Evolutionary conservation across 2,797 vertebrate genomes (phyloP).

Genomic region (Champsocephalus gunnari): DNA sequence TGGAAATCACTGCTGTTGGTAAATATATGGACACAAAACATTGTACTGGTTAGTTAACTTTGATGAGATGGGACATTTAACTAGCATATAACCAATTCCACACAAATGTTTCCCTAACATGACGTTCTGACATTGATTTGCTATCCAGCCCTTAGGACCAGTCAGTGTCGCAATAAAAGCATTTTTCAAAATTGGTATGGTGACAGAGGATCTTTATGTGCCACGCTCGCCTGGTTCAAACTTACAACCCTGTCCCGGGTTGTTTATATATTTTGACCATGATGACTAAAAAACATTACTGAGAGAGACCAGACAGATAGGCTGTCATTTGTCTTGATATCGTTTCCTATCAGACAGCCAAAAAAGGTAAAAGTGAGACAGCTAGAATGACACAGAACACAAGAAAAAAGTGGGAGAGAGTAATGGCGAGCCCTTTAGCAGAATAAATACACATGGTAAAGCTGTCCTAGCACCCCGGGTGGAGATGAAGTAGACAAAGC

Average conservation of each 20-base stretch:
- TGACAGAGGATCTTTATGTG: background rate
- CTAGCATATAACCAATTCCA: too few relatives aligned
- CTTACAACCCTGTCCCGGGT: constrained; percentile 6
- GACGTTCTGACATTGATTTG: background rate
- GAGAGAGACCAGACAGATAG: constrained; percentile 18
- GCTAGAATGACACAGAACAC: constrained; percentile 5
- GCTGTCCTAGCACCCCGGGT: constrained; percentile 38
- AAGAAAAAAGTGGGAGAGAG: constrained; percentile 24
- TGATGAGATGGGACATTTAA: too few relatives aligned
- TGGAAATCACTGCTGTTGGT: too few relatives aligned
- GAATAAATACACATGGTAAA: constrained; percentile 44
- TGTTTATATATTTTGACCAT: constrained; percentile 6
- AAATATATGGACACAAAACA: too few relatives aligned
- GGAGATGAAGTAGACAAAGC: constrained; percentile 49
- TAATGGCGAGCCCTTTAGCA: constrained; percentile 40
- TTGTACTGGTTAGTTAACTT: too few relatives aligned
- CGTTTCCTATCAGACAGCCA: constrained; percentile 6
- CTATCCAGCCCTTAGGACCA: background rate
- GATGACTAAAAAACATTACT: constrained; percentile 28
- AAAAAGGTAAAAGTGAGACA: constrained; percentile 26
- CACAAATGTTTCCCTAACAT: too few relatives aligned
- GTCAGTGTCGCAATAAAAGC: constrained; percentile 1
- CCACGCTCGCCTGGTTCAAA: background rate
- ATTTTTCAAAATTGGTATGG: constrained; percentile 5
- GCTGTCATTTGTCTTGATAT: too few relatives aligned